phyloP scores from a whole-genome alignment of 2,888 invertebrate genomes.

The Drosophila eohydei region DNA sequence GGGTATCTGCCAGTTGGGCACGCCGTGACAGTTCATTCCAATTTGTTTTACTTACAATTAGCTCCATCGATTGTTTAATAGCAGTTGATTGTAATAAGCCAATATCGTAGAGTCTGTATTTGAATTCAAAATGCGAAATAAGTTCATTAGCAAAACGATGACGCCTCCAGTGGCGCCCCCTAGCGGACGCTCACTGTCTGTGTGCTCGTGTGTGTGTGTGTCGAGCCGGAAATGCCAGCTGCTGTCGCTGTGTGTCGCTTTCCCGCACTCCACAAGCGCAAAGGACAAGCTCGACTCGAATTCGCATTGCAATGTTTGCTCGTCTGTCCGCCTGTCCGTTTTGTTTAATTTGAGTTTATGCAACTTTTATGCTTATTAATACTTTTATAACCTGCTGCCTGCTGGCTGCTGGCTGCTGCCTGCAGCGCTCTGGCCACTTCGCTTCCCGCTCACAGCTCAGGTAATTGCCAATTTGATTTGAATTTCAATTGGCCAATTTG shows the following conservation, averaged over 20 bases:
- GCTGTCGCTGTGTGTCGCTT: conserved; percentile 11
- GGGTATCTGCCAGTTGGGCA: neutral
- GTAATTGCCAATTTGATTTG: conserved; percentile 63
- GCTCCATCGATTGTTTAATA: conserved; percentile 70
- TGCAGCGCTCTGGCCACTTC: neutral
- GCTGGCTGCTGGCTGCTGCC: conserved; percentile 1
- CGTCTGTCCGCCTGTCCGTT: conserved; percentile 20
- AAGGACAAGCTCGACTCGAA: conserved; percentile 25
- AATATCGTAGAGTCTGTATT: conserved; percentile 67
- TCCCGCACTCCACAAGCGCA: conserved; percentile 2
- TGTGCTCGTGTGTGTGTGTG: conserved; percentile 16
- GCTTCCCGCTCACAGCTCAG: conserved; percentile 22
- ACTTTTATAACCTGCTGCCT: conserved; percentile 51
- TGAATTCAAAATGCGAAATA: conserved; percentile 75
- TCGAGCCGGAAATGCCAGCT: conserved; percentile 44
- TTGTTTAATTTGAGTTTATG: conserved; percentile 68
- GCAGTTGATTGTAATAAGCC: conserved; percentile 78
- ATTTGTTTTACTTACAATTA: conserved; percentile 62
- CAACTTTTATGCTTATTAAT: conserved; percentile 72
- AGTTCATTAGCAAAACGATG: conserved; percentile 69
- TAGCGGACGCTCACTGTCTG: conserved; percentile 1
- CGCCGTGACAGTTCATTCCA: neutral
- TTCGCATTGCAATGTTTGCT: conserved; percentile 51
- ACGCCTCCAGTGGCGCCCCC: conserved; percentile 40
- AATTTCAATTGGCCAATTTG: conserved; percentile 65